Evolutionary conservation across 2,888 invertebrate genomes (phyloP).

Genomic region (Drosophila paucipuncta): DNA sequence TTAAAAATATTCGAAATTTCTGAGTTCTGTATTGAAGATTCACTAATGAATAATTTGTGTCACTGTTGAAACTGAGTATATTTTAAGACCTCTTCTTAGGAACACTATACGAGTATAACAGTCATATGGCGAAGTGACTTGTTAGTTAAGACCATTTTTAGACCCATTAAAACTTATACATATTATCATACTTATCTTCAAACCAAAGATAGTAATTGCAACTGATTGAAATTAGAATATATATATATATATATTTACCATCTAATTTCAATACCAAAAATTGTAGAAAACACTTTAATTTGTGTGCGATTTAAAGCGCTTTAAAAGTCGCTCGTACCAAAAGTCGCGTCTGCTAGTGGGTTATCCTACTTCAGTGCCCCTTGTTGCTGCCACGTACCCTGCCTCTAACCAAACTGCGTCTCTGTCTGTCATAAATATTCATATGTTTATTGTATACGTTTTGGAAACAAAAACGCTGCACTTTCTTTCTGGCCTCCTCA

Average conservation of each 20-base stretch:
- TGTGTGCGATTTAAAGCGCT: conserved; percentile 16
- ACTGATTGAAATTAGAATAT: background rate
- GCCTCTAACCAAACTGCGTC: background rate
- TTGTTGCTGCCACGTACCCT: background rate
- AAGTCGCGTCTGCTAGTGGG: conserved; percentile 25
- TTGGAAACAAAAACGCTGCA: conserved; percentile 31
- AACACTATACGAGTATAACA: background rate
- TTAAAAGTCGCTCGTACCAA: conserved; percentile 4
- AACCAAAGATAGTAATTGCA: background rate
- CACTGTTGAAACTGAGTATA: too few species aligned
- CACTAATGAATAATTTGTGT: background rate
- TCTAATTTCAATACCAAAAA: background rate
- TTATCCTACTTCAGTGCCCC: conserved; percentile 5
- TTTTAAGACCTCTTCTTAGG: background rate
- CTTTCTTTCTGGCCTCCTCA: conserved; percentile 25
- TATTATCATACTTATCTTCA: background rate
- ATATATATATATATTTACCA: background rate
- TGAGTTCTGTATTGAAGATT: background rate
- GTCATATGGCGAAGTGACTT: background rate
- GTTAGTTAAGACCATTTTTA: background rate
- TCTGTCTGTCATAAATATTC: conserved; percentile 69
- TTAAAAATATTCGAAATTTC: background rate
- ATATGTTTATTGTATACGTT: conserved; percentile 71
- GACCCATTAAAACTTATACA: background rate
- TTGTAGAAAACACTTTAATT: background rate